These are phyloP conservation scores for Synchiropus splendidus DNA, from an alignment of 2,113 vertebrate species.

Conservation along the genomic window DNA sequence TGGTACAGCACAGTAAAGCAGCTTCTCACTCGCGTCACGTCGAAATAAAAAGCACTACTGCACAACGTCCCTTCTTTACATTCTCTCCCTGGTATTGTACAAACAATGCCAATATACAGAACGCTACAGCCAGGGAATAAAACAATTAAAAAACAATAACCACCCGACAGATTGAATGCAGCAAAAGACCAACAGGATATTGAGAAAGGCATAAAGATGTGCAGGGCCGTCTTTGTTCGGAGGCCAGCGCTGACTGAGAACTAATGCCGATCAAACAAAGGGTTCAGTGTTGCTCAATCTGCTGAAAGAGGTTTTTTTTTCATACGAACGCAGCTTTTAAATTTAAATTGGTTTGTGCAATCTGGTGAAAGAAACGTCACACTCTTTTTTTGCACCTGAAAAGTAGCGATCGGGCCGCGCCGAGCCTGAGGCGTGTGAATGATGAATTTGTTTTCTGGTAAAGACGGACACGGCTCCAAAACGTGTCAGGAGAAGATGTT, in stretches of 20 bases:
- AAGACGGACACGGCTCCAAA: too few relatives aligned
- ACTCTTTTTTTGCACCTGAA: too few relatives aligned
- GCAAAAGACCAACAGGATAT: conserved; percentile 36
- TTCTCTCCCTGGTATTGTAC: conserved; percentile 64
- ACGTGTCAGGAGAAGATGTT: too few relatives aligned
- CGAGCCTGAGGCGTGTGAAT: too few relatives aligned
- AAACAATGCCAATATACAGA: conserved; percentile 65
- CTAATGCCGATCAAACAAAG: conserved; percentile 10
- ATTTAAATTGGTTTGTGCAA: conserved; percentile 3
- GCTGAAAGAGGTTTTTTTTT: conserved; percentile 4
- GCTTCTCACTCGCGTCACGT: conserved; percentile 61
- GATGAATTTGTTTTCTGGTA: too few relatives aligned
- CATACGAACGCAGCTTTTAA: too few relatives aligned
- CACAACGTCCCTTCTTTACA: conserved; percentile 53
- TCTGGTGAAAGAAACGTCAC: conserved; percentile 5
- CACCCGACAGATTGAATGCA: conserved; percentile 30
- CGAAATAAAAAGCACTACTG: conserved; percentile 62
- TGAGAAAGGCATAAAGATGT: conserved; percentile 50
- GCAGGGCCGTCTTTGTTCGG: conserved; percentile 13
- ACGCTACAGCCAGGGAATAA: conserved; percentile 56
- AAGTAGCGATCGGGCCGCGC: too few relatives aligned
- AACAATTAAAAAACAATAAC: conserved; percentile 32
- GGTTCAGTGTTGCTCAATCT: not conserved
- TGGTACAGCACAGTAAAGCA: conserved; percentile 64
- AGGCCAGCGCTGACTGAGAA: conserved; percentile 22